Evolutionary conservation across 2,113 vertebrate species (phyloP), one percentile per base, ranked within the genome.

Genomic region (Eonycteris spelaea): DNA sequence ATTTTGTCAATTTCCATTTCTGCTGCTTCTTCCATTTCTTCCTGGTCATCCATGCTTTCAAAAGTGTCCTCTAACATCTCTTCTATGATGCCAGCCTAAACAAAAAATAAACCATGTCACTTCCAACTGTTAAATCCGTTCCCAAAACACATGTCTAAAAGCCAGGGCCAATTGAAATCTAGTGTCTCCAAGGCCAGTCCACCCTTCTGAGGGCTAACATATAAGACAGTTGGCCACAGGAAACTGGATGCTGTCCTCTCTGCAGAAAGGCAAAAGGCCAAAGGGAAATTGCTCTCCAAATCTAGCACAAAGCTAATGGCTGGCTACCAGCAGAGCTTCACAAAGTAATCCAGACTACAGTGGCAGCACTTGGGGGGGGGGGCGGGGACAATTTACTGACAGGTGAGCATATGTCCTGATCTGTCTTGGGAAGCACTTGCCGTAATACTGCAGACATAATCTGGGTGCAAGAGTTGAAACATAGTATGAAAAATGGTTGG

Each of bases 31-130:
- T 99, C 99, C 99, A 99, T 99, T 68, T 99, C 99, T 51, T 99
- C 99, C 96, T 99, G 99, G 90, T 99, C 99, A 5, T 99, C 99
- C 99, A 99, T 99, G 96, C 99, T 98, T 97, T 99, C 99, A 97
- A 99, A 99, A 1, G 99, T 99, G 92, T 99, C 99, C 95, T 99
- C 99, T 91, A 99, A 87, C 99, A 99, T 99, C 86, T 99, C 99
- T 96, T 99, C 99, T 98, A 99, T 99, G 88, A 99, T 99, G 15
- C 99, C 99, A 94, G 99, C 99, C 99, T 99, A 95, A 90, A 71
- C 65, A 97, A 28, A 95, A 28, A 83, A 94, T 19, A 90, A 70
- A 95, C 68, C 0, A 0, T 0, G 0, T 73, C 61, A 95, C 53
- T 53, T 48, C 28, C 40, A 38, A 12, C 43, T 26, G 28, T 33